Evolutionary conservation across 2,797 vertebrate genomes (phyloP).

Genomic region (Neopelma chrysocephalum): DNA sequence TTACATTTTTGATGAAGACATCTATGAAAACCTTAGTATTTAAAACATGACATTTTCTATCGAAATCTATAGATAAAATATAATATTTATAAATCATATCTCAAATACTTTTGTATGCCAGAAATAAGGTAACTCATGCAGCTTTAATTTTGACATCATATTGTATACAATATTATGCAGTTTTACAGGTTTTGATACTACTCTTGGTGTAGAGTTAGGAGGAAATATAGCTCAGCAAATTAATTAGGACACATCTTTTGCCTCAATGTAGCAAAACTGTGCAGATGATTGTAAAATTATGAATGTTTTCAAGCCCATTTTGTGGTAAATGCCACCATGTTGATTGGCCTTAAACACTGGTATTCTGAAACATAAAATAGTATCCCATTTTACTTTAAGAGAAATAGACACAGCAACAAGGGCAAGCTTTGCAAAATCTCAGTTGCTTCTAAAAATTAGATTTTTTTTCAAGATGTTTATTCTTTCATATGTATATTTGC

Average conservation of each 20-base stretch:
- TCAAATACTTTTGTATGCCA: neutral
- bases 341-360: neutral
- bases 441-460: neutral
- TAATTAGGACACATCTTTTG: neutral
- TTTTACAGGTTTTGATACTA: neutral
- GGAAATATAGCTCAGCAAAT: neutral
- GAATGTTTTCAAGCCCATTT: neutral
- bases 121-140: neutral
- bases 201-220: neutral
- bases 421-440: neutral
- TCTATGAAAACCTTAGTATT: neutral
- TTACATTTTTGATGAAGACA: neutral
- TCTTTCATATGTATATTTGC: neutral
- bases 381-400: neutral
- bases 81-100: neutral
- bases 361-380: neutral
- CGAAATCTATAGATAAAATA: neutral
- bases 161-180: neutral
- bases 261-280: neutral
- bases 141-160: neutral
- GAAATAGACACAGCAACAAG: neutral
- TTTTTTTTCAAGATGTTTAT: neutral
- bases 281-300: neutral
- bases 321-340: fast-evolving
- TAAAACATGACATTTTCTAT: neutral